Conservation (phyloP, 2,113 vertebrate species). For the Lasiurus borealis region DNA sequence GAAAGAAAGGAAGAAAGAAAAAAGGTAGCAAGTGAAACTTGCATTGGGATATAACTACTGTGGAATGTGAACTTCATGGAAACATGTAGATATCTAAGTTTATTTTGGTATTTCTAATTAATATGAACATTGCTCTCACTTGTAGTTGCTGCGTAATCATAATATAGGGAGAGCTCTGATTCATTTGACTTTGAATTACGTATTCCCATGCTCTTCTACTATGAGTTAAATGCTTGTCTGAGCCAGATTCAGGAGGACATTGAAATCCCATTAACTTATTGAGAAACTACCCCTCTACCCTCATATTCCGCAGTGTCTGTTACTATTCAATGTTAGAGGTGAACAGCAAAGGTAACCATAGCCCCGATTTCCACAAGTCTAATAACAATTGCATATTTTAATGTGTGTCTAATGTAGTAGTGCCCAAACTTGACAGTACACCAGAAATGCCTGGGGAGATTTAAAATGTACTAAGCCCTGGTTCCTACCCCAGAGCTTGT, state of each 20-base stretch:
- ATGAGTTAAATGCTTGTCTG: constrained; percentile 20
- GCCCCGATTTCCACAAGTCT: background rate
- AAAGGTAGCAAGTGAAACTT: background rate
- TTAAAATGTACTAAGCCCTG: background rate
- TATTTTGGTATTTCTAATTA: background rate
- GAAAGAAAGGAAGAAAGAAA: background rate
- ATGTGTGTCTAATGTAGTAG: background rate
- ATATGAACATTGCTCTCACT: background rate
- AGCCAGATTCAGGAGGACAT: background rate
- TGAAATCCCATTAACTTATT: constrained; percentile 58
- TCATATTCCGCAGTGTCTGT: background rate
- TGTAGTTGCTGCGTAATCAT: background rate
- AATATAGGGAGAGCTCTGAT: background rate
- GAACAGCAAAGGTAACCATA: background rate
- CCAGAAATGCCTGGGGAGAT: background rate
- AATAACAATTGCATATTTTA: background rate
- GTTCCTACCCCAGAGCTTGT: background rate
- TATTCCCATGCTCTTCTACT: constrained; percentile 32
- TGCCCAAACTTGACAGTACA: background rate
- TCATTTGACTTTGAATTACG: background rate
- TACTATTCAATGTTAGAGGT: background rate
- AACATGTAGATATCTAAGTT: background rate
- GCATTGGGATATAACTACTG: accelerated
- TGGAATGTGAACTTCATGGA: background rate
- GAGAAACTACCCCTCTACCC: background rate